phyloP scores from a whole-genome alignment of 2,888 invertebrate genomes.

The Asteroscopus sphinx region DNA sequence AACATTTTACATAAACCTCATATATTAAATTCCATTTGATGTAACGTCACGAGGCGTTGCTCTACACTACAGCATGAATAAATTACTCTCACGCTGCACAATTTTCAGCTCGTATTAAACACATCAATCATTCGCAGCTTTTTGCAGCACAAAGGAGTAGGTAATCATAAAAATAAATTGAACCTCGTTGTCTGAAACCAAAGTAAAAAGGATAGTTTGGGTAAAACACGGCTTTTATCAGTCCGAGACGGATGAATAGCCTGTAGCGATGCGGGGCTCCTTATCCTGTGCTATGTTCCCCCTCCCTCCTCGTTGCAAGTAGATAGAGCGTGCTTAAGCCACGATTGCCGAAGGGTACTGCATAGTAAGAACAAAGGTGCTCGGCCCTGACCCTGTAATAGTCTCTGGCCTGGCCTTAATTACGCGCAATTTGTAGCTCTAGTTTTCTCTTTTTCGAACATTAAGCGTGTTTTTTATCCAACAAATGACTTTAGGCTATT shows the following conservation, averaged over 20 bases:
- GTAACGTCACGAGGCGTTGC: slow-evolving; percentile 64
- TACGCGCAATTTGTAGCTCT: slow-evolving; percentile 52
- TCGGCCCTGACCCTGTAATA: slow-evolving; percentile 65
- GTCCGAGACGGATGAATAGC: slow-evolving; percentile 70
- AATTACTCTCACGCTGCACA: slow-evolving; percentile 69
- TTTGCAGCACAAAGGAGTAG: slow-evolving; percentile 56
- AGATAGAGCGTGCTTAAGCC: slow-evolving; percentile 63
- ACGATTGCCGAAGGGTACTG: slow-evolving; percentile 64
- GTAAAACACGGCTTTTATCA: slow-evolving; percentile 73
- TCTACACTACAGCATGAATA: slow-evolving; percentile 70
- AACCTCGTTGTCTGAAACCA: slow-evolving; percentile 60
- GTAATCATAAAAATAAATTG: slow-evolving; percentile 71
- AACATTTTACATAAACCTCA: slow-evolving; percentile 69
- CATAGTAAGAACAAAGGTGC: slow-evolving; percentile 61
- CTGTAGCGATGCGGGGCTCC: slow-evolving; percentile 65
- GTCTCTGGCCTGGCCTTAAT: slow-evolving; percentile 58
- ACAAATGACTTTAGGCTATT: slow-evolving; percentile 6
- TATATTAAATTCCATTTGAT: slow-evolving; percentile 78
- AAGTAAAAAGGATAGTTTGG: slow-evolving; percentile 68
- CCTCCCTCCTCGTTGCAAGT: slow-evolving; percentile 48
- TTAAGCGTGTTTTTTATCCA: slow-evolving; percentile 30
- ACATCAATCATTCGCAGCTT: slow-evolving; percentile 68
- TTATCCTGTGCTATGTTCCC: slow-evolving; percentile 53
- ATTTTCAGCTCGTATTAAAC: slow-evolving; percentile 66
- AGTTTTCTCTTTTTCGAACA: slow-evolving; percentile 39